Percentiles rank a stretch among this genome's conserved stretches.
Conservation (phyloP, 2,113 vertebrate species). For the Apodemus sylvaticus region DNA sequence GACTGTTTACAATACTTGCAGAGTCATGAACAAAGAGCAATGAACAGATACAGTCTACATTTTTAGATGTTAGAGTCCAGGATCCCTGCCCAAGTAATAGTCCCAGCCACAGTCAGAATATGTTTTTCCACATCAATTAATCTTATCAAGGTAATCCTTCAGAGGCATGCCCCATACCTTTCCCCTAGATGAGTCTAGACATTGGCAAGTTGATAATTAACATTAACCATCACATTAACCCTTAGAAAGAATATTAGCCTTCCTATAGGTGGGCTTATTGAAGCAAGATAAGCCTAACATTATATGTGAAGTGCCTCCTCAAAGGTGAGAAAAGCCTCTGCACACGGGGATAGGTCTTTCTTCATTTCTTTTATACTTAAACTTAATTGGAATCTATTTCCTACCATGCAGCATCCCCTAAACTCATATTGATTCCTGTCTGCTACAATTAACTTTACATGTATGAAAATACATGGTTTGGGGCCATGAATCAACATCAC, state of each 20-base stretch:
- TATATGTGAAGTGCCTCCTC: neutral
- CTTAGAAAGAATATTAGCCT: neutral
- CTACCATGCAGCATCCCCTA: neutral
- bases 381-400: neutral
- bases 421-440: neutral
- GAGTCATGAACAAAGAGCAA: neutral
- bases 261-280: neutral
- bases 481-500: neutral
- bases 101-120: neutral
- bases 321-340: neutral
- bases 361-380: neutral
- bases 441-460: neutral
- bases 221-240: neutral
- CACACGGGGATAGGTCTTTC: neutral
- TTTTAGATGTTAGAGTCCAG: neutral
- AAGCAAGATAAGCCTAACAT: neutral
- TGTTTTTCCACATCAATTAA: neutral
- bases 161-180: neutral
- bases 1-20: neutral
- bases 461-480: neutral
- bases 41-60: no score
- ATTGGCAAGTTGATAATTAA: neutral
- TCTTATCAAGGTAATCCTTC: neutral
- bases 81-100: neutral
- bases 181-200: neutral